Conservation (phyloP, 2,888 invertebrate genomes). For the Drosophila meridionalis region DNA sequence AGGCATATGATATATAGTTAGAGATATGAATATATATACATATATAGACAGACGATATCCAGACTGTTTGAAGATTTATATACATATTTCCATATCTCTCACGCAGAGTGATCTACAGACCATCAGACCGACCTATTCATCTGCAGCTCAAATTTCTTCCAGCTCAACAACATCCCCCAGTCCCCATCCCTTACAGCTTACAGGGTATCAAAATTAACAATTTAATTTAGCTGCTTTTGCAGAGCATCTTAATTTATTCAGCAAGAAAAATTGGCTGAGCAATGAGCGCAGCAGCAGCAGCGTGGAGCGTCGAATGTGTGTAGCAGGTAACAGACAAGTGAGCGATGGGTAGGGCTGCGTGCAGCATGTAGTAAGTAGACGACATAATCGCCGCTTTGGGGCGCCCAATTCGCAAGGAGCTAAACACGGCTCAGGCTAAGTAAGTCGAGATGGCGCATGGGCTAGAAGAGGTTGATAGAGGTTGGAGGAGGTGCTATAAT, state of each 20-base stretch:
- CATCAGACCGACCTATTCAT: background rate
- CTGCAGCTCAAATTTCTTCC: background rate
- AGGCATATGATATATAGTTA: no score
- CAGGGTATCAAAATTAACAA: conserved; percentile 61
- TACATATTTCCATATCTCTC: no score
- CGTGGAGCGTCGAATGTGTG: background rate
- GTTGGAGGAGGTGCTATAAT: conserved; percentile 14
- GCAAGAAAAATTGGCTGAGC: conserved; percentile 69
- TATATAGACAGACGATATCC: no score
- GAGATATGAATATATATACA: no score
- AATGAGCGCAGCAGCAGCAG: conserved; percentile 30
- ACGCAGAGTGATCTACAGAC: no score
- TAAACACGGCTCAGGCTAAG: conserved; percentile 62
- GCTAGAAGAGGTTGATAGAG: background rate
- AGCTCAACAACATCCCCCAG: background rate
- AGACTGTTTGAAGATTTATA: no score
- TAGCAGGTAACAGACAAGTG: background rate
- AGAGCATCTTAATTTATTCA: conserved; percentile 74
- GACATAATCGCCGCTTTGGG: conserved; percentile 74
- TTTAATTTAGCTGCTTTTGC: conserved; percentile 68
- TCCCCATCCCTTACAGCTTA: background rate
- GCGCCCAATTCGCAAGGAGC: conserved; percentile 70
- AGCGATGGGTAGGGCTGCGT: background rate
- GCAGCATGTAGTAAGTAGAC: conserved; percentile 46
- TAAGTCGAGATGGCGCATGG: conserved; percentile 22